Base-by-base conservation (phyloP, 2,797 vertebrate species). In the Protonibea diacanthus region DNA sequence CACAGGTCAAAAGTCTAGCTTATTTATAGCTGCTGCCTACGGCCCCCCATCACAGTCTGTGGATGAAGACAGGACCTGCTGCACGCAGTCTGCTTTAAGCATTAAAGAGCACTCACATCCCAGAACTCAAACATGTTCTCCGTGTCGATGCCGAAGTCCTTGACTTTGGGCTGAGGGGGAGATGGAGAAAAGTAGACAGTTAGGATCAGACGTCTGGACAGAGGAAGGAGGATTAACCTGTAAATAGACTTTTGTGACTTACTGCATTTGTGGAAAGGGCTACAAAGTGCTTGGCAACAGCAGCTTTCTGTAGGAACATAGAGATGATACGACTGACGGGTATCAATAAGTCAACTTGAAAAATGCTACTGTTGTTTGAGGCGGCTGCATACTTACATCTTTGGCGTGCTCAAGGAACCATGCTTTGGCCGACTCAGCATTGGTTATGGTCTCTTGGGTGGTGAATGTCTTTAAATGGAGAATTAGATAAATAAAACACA, bases 61-160 rank as follows among this genome's bases (percentile, higher is more conserved):
- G 48, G 33, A 3, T 71, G 58, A 60, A 69, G 65, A 71, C 40
- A 27, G 40, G 69, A 63, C 27, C 51, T 5, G 51, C 68, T 61
- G 69, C 48, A 80, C 48, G 58, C 38, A 68, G 56, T 57, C 14
- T 42, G 60, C 51, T 76, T 59, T 51, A 49, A 76, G 44, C 48
- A 21, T 78, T 71, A 67, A 74, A 78, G 67, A 68, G 58, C 94
- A 99, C 98, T 99, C 95, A 99, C 98, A 86, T 99, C 97, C 98
- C 98, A 99, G 91, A 99, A 99, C 88, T 97, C 98, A 78, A 99
- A 99, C 98, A 99, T 99, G 91, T 99, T 99, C 81, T 96, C 93
- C 0, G 96, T 94, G 92, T 99, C 97, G 62, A 99, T 98, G 92
- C 98, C 98, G 44, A 99, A 99, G 81, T 97, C 97, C 88, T 97